Percentiles rank a stretch among this genome's conserved stretches.
Evolutionary conservation across 2,113 vertebrate species (phyloP).

Genomic region (Caranx melampygus): DNA sequence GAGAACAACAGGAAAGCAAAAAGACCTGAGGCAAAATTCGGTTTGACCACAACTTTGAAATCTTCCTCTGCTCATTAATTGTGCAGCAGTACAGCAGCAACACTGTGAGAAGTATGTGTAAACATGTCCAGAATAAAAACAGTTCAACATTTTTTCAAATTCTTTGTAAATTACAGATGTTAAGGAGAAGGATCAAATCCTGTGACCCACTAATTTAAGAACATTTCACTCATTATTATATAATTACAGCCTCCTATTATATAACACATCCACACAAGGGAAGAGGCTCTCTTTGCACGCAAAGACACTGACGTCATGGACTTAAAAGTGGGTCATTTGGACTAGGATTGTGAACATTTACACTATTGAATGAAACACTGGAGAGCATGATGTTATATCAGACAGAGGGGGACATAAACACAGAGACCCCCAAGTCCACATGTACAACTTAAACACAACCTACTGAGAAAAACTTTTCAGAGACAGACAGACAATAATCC

Average conservation of each 20-base stretch:
- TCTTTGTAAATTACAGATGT: slow-evolving; percentile 28
- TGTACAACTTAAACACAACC: neutral
- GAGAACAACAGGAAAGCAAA: neutral
- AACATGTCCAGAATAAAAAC: neutral
- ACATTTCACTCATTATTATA: slow-evolving; percentile 55
- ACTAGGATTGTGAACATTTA: neutral
- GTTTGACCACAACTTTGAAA: neutral
- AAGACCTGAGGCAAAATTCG: neutral
- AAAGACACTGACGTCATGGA: neutral
- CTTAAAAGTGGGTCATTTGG: neutral
- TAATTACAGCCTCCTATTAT: slow-evolving; percentile 50
- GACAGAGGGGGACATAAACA: too few species aligned
- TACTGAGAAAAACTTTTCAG: neutral
- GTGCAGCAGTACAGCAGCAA: neutral
- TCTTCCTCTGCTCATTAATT: neutral
- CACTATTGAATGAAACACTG: neutral
- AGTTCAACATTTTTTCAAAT: neutral
- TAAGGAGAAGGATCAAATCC: slow-evolving; percentile 39
- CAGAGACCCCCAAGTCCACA: slow-evolving; percentile 2
- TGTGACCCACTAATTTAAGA: slow-evolving; percentile 25
- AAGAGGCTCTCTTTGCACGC: slow-evolving; percentile 29
- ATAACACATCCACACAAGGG: slow-evolving; percentile 38
- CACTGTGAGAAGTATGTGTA: neutral
- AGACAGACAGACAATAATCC: neutral
- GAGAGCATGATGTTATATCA: neutral